These are phyloP conservation scores for Macrotus californicus DNA, from an alignment of 2,113 vertebrate genomes.

Conservation along the genomic window DNA sequence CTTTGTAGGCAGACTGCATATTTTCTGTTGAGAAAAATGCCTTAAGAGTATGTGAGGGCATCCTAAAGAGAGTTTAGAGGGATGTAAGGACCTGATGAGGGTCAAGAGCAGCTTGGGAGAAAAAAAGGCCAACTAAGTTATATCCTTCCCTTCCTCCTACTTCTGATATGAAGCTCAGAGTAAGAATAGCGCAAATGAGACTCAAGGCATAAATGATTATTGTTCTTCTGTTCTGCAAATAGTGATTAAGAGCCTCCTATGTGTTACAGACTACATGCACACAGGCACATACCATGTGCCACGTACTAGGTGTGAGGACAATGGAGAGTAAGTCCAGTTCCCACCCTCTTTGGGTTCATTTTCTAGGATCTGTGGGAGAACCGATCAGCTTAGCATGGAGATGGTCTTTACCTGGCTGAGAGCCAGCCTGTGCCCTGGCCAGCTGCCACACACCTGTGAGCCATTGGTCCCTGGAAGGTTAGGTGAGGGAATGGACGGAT, in stretches of 20 bases:
- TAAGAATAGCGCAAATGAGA: neutral
- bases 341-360: neutral
- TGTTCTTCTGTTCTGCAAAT: neutral
- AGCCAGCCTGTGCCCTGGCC: neutral
- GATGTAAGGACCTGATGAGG: neutral
- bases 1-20: neutral
- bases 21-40: neutral
- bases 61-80: neutral
- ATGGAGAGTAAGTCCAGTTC: neutral
- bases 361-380: neutral
- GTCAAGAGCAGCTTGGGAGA: neutral
- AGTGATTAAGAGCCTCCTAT: neutral
- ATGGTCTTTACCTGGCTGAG: neutral
- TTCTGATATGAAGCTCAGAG: neutral
- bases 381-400: too few species aligned
- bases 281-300: neutral
- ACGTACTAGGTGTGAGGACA: neutral
- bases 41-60: neutral
- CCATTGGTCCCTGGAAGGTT: neutral
- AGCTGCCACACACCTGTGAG: neutral
- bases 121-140: conserved; percentile 27
- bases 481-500: neutral
- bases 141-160: neutral
- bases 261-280: neutral
- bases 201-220: neutral